Evolutionary conservation across 2,888 invertebrate species (phyloP).

Genomic region (Chrysomela aeneicollis): DNA sequence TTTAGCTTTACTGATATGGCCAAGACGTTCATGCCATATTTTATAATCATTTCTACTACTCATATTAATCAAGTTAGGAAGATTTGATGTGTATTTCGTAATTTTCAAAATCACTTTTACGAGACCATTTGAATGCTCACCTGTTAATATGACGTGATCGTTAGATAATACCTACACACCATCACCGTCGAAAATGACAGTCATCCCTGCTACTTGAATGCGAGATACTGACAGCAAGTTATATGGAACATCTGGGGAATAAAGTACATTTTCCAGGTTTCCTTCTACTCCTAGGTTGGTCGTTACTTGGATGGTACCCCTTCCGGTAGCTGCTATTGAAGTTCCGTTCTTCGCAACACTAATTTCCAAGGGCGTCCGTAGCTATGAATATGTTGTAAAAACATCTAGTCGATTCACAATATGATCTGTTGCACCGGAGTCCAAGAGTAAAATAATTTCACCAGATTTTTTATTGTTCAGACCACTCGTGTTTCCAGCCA

Average conservation of each 20-base stretch:
- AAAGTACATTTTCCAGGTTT: no score
- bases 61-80: slow-evolving; percentile 23
- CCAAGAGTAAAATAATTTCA: slow-evolving; percentile 23
- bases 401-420: slow-evolving; percentile 32
- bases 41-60: slow-evolving; percentile 8
- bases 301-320: no score
- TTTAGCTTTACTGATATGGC: slow-evolving; percentile 18
- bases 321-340: no score
- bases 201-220: slow-evolving; percentile 44
- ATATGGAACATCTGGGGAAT: slow-evolving; percentile 49
- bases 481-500: no score
- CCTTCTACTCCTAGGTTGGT: no score
- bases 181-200: slow-evolving; percentile 48
- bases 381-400: slow-evolving; percentile 44
- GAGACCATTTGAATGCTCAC: slow-evolving; percentile 45
- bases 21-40: no score
- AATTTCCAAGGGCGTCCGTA: no score
- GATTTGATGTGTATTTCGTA: not conserved
- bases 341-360: no score
- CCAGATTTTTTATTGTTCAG: not conserved
- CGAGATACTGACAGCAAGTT: slow-evolving; percentile 48
- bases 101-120: slow-evolving; percentile 38
- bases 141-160: slow-evolving; percentile 39
- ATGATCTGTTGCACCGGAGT: slow-evolving; percentile 41
- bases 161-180: slow-evolving; percentile 39